phyloP scores from a whole-genome alignment of 2,113 vertebrate genomes.

The Hoplias malabaricus region DNA sequence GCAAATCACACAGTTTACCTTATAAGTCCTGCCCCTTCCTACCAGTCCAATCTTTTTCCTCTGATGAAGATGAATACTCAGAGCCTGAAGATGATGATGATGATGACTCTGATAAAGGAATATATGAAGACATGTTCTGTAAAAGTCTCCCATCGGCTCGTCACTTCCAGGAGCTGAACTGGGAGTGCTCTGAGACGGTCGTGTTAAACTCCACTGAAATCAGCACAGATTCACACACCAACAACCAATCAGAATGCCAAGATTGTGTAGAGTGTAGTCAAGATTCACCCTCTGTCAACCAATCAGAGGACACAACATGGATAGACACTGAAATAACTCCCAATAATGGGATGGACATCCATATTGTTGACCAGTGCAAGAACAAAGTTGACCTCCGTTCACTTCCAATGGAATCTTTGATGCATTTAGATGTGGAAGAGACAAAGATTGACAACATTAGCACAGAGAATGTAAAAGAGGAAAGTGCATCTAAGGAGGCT shows the following conservation, averaged over 20 bases:
- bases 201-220: background rate
- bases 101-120: conserved; percentile 50
- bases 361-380: conserved; percentile 12
- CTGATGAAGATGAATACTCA: conserved; percentile 54
- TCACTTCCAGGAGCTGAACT: conserved; percentile 37
- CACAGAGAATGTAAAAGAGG: conserved; percentile 10
- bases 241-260: conserved; percentile 14
- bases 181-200: background rate
- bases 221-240: background rate
- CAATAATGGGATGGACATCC: background rate
- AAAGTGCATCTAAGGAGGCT: background rate
- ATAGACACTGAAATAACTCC: conserved; percentile 1
- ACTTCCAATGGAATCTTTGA: conserved; percentile 5
- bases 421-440: conserved; percentile 13
- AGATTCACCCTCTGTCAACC: background rate
- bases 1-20: conserved; percentile 74
- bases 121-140: conserved; percentile 66
- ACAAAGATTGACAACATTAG: conserved; percentile 28
- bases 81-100: conserved; percentile 41
- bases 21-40: conserved; percentile 57
- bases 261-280: too few species aligned
- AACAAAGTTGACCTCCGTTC: conserved; percentile 23
- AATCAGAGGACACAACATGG: conserved; percentile 5
- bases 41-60: conserved; percentile 37
- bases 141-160: conserved; percentile 66